Evolutionary conservation across 2,888 invertebrate genomes (phyloP).

Genomic region (Crioceris asparagi): DNA sequence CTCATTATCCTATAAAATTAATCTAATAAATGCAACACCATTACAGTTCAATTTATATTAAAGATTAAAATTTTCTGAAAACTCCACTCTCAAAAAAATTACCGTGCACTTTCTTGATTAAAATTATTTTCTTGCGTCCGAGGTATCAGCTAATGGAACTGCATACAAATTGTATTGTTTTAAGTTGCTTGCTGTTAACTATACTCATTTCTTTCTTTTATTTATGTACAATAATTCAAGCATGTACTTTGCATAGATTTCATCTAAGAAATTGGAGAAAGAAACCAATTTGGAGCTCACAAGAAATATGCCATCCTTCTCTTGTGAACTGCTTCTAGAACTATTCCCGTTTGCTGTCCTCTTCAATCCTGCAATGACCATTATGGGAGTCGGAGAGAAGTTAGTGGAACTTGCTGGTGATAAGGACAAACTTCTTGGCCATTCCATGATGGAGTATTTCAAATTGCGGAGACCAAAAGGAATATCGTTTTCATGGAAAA

Average conservation of each 20-base stretch:
- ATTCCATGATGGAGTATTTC: constrained; percentile 58
- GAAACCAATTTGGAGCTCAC: constrained; percentile 27
- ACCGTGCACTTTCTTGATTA: too few species aligned
- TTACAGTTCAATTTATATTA: too few species aligned
- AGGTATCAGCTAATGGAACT: too few species aligned
- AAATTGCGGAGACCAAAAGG: constrained; percentile 71
- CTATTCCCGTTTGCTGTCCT: constrained; percentile 83
- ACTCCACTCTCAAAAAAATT: too few species aligned
- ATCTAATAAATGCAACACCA: too few species aligned
- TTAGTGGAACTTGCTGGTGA: constrained; percentile 56
- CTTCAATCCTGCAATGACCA: constrained; percentile 63
- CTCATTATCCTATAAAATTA: too few species aligned
- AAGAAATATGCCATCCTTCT: constrained; percentile 48
- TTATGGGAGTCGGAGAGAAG: constrained; percentile 70
- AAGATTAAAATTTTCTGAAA: too few species aligned
- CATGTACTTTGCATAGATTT: constrained; percentile 22
- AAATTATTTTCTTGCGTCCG: too few species aligned
- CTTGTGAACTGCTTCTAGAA: constrained; percentile 59
- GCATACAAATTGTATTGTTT: too few species aligned
- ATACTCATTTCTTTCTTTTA: too few species aligned
- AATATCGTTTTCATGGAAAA: constrained; percentile 73
- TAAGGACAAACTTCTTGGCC: constrained; percentile 47
- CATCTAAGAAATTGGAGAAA: constrained; percentile 27
- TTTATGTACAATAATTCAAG: too few species aligned
- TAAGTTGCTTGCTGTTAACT: background rate